These are phyloP conservation scores for Schlechtendalia chinensis DNA, from an alignment of 1,140 invertebrate genomes.

Conservation along the genomic window DNA sequence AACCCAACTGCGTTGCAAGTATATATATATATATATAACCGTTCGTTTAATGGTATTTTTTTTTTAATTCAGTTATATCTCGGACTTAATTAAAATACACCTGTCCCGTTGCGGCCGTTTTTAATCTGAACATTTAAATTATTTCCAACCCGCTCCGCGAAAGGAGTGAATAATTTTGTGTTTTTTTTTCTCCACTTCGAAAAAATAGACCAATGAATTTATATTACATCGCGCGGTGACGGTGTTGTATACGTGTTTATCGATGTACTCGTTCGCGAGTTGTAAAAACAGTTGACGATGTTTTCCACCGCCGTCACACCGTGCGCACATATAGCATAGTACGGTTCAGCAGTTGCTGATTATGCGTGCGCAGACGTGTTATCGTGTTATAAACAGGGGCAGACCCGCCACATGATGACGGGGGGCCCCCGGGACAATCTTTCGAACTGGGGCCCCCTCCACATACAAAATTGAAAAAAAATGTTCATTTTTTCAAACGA, in stretches of 20 bases:
- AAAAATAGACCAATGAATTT: not conserved
- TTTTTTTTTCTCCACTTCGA: not conserved
- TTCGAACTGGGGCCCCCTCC: no score
- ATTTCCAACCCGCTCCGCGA: not conserved
- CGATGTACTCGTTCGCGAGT: no score
- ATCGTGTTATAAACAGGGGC: not conserved
- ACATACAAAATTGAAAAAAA: no score
- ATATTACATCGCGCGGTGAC: no score
- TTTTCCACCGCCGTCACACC: not conserved
- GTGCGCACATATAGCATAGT: no score
- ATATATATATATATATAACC: not conserved
- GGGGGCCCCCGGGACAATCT: no score
- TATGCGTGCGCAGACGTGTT: not conserved
- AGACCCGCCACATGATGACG: no score
- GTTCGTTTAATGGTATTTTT: not conserved
- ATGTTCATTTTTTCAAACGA: no score
- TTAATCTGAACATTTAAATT: conserved; percentile 37
- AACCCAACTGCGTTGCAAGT: not conserved
- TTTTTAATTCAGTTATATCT: conserved; percentile 35
- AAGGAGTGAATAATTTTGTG: no score
- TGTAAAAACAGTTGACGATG: no score
- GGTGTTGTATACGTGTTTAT: no score
- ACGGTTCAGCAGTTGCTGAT: no score
- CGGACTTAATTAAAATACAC: conserved; percentile 39
- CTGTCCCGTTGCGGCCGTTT: conserved; percentile 3